Conservation (phyloP, 2,797 vertebrate genomes). For the Gymnoscopelus microlampas region DNA sequence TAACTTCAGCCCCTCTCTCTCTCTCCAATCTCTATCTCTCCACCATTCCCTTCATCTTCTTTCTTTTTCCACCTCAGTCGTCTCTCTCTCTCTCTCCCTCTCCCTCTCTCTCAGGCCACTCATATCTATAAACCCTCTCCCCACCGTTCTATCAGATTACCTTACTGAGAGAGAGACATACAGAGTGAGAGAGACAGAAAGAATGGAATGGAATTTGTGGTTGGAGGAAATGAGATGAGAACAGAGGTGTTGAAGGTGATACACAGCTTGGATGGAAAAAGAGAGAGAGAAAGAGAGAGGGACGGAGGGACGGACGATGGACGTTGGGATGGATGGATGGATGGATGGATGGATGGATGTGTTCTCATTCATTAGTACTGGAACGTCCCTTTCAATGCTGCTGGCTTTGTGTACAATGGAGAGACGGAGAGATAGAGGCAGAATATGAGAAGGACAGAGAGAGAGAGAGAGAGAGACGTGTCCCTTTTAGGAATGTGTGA, state of each 20-base stretch:
- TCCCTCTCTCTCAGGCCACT: neutral
- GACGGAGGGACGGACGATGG: neutral
- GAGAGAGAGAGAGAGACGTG: neutral
- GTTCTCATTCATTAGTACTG: too few species aligned
- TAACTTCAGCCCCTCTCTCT: neutral
- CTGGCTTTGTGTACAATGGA: neutral
- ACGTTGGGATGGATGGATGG: neutral
- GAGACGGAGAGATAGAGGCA: neutral
- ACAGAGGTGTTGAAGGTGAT: conserved; percentile 39
- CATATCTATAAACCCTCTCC: conserved; percentile 14
- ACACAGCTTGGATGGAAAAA: conserved; percentile 50
- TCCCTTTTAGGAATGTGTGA: neutral
- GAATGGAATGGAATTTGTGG: neutral
- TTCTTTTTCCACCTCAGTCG: conserved; percentile 21
- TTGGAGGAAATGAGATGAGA: conserved; percentile 29
- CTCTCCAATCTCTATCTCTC: neutral
- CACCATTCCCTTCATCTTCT: neutral
- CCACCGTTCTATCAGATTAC: conserved; percentile 30
- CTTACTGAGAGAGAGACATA: neutral
- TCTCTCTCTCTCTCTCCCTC: neutral
- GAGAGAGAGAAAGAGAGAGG: neutral
- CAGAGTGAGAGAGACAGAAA: neutral
- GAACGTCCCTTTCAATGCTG: neutral
- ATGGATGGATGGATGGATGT: neutral
- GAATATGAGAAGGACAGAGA: neutral